A percentile compares a stretch with the other conserved stretches of the same genome.
Conservation (phyloP, 1,140 invertebrate genomes). For the Neodiprion lecontei region DNA sequence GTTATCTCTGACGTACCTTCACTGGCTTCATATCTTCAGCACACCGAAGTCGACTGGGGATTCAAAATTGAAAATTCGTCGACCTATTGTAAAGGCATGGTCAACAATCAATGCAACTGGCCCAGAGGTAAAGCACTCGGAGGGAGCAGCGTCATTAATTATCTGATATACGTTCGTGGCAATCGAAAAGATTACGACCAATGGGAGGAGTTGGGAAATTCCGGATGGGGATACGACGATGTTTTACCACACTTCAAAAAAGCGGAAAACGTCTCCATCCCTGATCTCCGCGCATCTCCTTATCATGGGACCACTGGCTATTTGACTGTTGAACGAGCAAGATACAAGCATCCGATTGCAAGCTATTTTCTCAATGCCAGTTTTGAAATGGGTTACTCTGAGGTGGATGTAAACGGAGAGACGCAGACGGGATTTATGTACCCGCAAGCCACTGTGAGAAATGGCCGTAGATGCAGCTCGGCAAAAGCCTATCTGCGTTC, state of each 20-base stretch:
- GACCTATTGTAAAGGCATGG: slow-evolving; percentile 29
- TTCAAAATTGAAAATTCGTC: slow-evolving; percentile 58
- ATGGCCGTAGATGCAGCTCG: slow-evolving; percentile 84
- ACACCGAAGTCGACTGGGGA: slow-evolving; percentile 59
- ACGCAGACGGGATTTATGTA: slow-evolving; percentile 76
- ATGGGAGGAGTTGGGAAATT: slow-evolving; percentile 75
- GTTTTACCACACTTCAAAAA: slow-evolving; percentile 81
- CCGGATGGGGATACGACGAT: slow-evolving; percentile 84
- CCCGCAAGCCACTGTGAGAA: slow-evolving; percentile 79
- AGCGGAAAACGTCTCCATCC: slow-evolving; percentile 69
- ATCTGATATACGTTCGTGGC: slow-evolving; percentile 75
- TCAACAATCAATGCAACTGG: slow-evolving; percentile 47
- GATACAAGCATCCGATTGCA: slow-evolving; percentile 68
- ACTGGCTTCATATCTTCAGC: slow-evolving; percentile 44
- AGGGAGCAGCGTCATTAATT: slow-evolving; percentile 75
- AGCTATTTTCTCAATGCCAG: slow-evolving; percentile 73
- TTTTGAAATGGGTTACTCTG: slow-evolving; percentile 73
- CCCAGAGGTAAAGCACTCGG: slow-evolving; percentile 64
- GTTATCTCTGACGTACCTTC: slow-evolving; percentile 48
- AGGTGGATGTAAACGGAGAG: slow-evolving; percentile 77
- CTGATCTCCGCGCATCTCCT: slow-evolving; percentile 62
- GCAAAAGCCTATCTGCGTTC: slow-evolving; percentile 82
- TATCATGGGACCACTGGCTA: slow-evolving; percentile 70
- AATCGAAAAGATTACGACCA: slow-evolving; percentile 71
- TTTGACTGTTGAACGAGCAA: slow-evolving; percentile 66